Conservation (phyloP, 1,140 invertebrate genomes). For the Bombus sylvicola region DNA sequence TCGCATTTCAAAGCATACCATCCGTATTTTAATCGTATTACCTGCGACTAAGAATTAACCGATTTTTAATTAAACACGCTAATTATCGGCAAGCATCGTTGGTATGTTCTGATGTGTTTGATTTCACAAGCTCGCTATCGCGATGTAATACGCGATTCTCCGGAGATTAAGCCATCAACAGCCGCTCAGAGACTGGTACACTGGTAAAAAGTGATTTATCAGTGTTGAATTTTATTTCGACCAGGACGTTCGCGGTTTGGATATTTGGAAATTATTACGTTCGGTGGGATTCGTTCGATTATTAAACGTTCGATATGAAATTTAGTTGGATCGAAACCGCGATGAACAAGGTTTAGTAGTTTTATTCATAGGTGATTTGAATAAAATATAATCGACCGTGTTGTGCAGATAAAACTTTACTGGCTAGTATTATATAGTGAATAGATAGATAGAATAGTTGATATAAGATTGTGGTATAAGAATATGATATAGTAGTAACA, state of each 20-base stretch:
- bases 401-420: neutral
- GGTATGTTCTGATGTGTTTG: neutral
- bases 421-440: neutral
- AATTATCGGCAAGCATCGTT: neutral
- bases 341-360: neutral
- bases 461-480: neutral
- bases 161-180: neutral
- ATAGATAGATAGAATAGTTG: neutral
- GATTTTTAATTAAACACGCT: constrained; percentile 8
- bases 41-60: neutral
- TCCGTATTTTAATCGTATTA: neutral
- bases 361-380: neutral
- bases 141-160: neutral
- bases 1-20: neutral
- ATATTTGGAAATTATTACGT: neutral
- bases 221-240: neutral
- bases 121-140: neutral
- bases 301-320: neutral
- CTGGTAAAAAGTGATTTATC: constrained; percentile 2
- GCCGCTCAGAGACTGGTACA: no score
- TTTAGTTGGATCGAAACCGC: neutral
- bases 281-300: neutral
- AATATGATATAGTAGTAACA: no score
- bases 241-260: neutral
- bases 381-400: neutral